These are phyloP conservation scores for Limnodromus scolopaceus DNA, from an alignment of 2,797 vertebrate species.

Conservation along the genomic window DNA sequence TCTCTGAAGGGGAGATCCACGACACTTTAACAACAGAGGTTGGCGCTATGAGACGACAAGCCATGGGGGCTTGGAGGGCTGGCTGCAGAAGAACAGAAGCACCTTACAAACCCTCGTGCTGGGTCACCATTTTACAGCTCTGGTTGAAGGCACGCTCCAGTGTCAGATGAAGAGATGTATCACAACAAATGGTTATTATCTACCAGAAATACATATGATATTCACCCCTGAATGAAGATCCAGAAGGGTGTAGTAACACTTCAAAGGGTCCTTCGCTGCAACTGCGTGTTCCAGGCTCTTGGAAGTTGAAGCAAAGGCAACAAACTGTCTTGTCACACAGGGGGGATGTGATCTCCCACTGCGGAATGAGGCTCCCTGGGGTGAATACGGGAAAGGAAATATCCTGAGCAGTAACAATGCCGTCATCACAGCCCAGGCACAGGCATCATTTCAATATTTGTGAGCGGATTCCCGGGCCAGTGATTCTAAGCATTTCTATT, in stretches of 20 bases:
- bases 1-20: background rate
- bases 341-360: background rate
- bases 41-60: background rate
- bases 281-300: background rate
- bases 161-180: background rate
- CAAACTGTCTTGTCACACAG: background rate
- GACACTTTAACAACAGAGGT: background rate
- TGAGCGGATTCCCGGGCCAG: background rate
- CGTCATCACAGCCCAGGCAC: background rate
- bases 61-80: background rate
- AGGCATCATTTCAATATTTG: accelerated
- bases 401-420: background rate
- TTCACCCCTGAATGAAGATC: background rate
- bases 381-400: background rate
- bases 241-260: background rate
- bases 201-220: background rate
- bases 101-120: background rate
- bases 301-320: background rate
- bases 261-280: background rate
- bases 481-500: background rate
- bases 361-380: background rate
- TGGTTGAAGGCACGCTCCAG: background rate
- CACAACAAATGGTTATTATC: background rate
- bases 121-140: background rate
- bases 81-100: background rate